Percentiles rank a stretch among this genome's conserved stretches.
phyloP scores from a whole-genome alignment of 2,888 invertebrate species.

The Bruchidius siliquastri region DNA sequence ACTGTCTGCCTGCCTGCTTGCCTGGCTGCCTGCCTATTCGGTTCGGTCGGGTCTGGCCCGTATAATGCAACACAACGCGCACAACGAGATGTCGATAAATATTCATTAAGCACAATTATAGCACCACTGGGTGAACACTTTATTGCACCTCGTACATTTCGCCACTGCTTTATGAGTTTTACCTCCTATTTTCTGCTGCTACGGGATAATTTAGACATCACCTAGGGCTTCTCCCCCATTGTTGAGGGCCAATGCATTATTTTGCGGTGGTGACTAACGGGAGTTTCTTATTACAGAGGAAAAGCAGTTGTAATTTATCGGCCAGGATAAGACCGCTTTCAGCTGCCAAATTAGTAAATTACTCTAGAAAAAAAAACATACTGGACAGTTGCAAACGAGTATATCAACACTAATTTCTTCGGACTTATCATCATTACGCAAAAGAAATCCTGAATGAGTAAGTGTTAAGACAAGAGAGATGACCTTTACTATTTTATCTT shows the following conservation, averaged over 20 bases:
- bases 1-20: constrained; percentile 10
- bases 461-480: too few species aligned
- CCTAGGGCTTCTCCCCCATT: constrained; percentile 4
- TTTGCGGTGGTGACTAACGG: background rate
- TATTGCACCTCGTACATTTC: constrained; percentile 48
- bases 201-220: constrained; percentile 19
- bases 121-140: constrained; percentile 47
- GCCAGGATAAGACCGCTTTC: too few species aligned
- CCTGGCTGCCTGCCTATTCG: background rate
- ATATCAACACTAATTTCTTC: too few species aligned
- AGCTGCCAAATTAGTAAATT: too few species aligned
- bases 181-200: constrained; percentile 15
- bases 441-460: too few species aligned
- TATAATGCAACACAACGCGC: constrained; percentile 35
- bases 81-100: constrained; percentile 47
- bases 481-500: too few species aligned
- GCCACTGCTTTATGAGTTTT: constrained; percentile 44
- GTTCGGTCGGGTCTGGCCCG: constrained; percentile 14
- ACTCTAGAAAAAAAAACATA: too few species aligned
- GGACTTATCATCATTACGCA: too few species aligned
- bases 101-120: constrained; percentile 50
- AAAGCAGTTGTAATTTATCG: background rate
- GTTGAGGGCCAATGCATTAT: background rate
- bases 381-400: too few species aligned
- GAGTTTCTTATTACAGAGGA: background rate